These are phyloP conservation scores for Naja naja DNA, from an alignment of 2,113 vertebrate species.

Conservation along the genomic window DNA sequence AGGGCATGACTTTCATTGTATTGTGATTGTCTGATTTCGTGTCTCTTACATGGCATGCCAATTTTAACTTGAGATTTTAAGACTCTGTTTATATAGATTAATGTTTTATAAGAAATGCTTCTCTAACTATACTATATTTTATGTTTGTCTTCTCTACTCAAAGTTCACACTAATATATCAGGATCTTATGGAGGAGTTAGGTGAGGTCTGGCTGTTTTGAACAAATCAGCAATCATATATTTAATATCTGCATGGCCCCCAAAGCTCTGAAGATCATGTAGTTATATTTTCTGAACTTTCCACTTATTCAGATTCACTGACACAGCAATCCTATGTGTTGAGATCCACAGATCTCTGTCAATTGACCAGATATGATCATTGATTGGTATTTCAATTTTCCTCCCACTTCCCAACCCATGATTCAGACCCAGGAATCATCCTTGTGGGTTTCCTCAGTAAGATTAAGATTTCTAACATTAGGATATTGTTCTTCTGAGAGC, in stretches of 20 bases:
- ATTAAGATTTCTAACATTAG: background rate
- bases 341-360: background rate
- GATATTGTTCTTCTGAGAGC: background rate
- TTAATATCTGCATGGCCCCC: too few relatives aligned
- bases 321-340: background rate
- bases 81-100: background rate
- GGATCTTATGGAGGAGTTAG: background rate
- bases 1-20: background rate
- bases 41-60: background rate
- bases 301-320: background rate
- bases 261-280: background rate
- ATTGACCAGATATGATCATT: background rate
- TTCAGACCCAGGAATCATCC: background rate
- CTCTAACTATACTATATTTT: accelerated
- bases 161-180: background rate
- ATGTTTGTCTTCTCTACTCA: too few relatives aligned
- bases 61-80: background rate
- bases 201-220: background rate
- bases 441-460: background rate
- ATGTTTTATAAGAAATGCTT: background rate
- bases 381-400: background rate
- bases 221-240: background rate
- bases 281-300: background rate
- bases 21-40: background rate
- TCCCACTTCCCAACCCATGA: background rate